A percentile compares a stretch with the other conserved stretches of the same genome.
Conservation (phyloP, 2,113 vertebrate genomes). For the Engraulis encrasicolus region DNA sequence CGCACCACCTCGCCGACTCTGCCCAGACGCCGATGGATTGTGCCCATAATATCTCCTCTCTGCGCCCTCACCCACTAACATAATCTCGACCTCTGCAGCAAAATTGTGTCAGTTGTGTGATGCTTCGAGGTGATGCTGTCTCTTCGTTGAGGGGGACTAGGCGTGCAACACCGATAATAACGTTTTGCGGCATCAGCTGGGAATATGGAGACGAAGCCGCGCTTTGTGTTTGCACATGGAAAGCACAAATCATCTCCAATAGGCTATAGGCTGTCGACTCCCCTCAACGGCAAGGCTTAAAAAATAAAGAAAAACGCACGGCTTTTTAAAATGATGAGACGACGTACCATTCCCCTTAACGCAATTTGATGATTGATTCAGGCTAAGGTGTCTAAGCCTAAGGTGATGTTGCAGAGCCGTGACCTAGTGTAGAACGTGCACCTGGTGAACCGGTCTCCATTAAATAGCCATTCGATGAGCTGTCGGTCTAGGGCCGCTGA, state of each 20-base stretch:
- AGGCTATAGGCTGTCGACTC: not conserved
- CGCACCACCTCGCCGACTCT: not conserved
- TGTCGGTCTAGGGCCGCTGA: not conserved
- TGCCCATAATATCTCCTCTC: not conserved
- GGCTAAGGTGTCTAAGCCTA: not conserved
- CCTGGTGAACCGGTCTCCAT: not conserved
- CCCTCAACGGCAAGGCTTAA: not conserved
- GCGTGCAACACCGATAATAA: not conserved
- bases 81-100: not conserved
- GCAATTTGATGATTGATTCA: too few relatives aligned
- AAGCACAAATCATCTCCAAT: not conserved
- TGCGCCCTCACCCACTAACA: not conserved
- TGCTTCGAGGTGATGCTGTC: too few relatives aligned
- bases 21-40: not conserved
- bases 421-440: not conserved
- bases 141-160: not conserved
- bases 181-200: conserved; percentile 11
- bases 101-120: not conserved
- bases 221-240: not conserved
- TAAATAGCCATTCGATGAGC: conserved; percentile 4
- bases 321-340: not conserved
- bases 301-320: too few relatives aligned
- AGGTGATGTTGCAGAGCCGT: not conserved
- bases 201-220: not conserved
- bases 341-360: not conserved